Base-by-base conservation (phyloP, 2,113 vertebrate genomes). In the Megaceryle torquata region DNA sequence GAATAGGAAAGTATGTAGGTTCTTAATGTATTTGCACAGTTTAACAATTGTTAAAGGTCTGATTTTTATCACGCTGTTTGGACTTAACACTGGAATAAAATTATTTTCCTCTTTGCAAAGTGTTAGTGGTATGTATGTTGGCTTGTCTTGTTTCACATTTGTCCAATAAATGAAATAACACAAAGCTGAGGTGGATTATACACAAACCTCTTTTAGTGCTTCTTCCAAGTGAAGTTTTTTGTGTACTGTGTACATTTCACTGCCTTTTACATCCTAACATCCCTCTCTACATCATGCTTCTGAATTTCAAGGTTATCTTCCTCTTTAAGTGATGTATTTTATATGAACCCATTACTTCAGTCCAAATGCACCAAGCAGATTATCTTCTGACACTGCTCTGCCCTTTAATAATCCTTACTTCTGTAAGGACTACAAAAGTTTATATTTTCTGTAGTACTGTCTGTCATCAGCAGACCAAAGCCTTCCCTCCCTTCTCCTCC, bases 51-150 rank as follows among this genome's bases (percentile, higher is more conserved):
- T 80, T 92, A 53, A 79, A 87, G 65, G 35, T 56, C 65, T 93
- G 74, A 53, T 79, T 95, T 82, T 91, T 91, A 82, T 80, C 25
- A 11, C 26, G 7, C 61, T 82, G 74, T 72, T 95, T 82, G 78
- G 53, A 91, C 41, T 95, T 92, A 67, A 94, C 79, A 80, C 71
- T 96, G 82, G 41, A 94, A 88, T 93, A 91, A 91, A 95, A 65
- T 63, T 61, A 50, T 85, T 87, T 85, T 87, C 56, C 35, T 89
- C 61, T 82, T 92, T 74, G 71, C 63, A 56, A 2, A 69, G n/a
- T 85, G 82, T 53, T 74, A 61, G 33, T 82, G 70, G 50, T 65
- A 17, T 50, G 16, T 79, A 29, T 77, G 50, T 79, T 72, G 28
- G 37, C 41, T 85, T 93, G 39, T 44, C 44, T 68, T 16, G 44